Conservation (phyloP, 2,113 vertebrate genomes). For the Acanthisitta chloris region DNA sequence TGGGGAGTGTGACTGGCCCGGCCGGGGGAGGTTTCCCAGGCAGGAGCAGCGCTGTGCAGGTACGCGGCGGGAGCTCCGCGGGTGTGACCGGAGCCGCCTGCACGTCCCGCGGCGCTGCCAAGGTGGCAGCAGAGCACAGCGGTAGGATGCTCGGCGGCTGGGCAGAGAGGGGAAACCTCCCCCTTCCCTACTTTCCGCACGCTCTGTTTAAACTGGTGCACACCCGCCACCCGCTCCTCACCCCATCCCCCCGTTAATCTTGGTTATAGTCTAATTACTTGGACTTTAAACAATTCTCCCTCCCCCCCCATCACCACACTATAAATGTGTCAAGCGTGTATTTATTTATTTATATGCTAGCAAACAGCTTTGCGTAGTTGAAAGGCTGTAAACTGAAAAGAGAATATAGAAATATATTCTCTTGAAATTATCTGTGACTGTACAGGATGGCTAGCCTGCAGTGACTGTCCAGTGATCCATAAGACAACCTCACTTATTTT, state of each 20-base stretch:
- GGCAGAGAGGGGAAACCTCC: neutral
- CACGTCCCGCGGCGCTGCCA: conserved; percentile 66
- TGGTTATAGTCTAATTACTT: neutral
- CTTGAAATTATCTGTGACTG: neutral
- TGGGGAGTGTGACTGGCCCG: neutral
- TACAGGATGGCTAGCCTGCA: neutral
- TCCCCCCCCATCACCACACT: neutral
- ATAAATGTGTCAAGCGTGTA: neutral
- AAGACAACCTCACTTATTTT: neutral
- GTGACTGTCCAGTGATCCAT: neutral
- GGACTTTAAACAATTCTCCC: neutral
- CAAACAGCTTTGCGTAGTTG: neutral
- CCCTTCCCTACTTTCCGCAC: neutral
- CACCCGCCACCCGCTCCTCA: neutral
- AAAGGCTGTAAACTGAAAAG: neutral
- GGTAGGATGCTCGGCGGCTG: neutral
- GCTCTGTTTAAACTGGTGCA: neutral
- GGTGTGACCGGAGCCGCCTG: conserved; percentile 49
- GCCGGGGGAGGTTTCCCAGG: accelerated
- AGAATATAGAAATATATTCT: neutral
- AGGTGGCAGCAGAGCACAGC: conserved; percentile 78
- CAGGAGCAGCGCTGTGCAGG: neutral
- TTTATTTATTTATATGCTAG: conserved; percentile 34
- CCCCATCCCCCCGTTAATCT: neutral
- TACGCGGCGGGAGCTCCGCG: neutral